Percentiles rank a stretch among this genome's conserved stretches.
Conservation (phyloP, 2,888 invertebrate genomes). For the Hofmannophila pseudospretella region DNA sequence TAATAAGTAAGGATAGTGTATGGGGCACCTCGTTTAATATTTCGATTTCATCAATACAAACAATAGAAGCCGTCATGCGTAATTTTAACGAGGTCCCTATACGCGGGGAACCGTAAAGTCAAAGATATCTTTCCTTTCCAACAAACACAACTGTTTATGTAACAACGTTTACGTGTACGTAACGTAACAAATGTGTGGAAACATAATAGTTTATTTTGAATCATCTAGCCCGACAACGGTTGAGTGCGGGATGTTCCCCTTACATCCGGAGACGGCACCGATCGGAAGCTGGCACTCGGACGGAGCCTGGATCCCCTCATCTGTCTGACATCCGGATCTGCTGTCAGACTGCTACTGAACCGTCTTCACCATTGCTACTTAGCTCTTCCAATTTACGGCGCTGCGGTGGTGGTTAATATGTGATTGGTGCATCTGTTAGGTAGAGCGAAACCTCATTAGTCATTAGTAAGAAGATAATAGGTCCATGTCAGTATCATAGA, state of each 20-base stretch:
- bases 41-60: background rate
- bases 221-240: slow-evolving; percentile 4
- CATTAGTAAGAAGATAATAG: too few relatives aligned
- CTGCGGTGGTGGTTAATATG: too few relatives aligned
- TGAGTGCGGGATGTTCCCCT: slow-evolving; percentile 7
- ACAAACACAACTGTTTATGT: background rate
- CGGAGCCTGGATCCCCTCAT: slow-evolving; percentile 24
- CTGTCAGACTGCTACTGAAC: slow-evolving; percentile 9
- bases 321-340: slow-evolving; percentile 24
- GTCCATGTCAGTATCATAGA: too few relatives aligned
- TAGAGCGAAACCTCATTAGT: too few relatives aligned
- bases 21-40: too few relatives aligned
- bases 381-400: background rate
- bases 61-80: background rate
- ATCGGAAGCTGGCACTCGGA: slow-evolving; percentile 24
- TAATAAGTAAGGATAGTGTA: too few relatives aligned
- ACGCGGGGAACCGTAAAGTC: too few relatives aligned
- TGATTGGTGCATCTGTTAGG: too few relatives aligned
- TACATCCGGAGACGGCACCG: slow-evolving; percentile 17
- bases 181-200: background rate
- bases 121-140: background rate
- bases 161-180: background rate
- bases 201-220: slow-evolving; percentile 1
- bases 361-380: background rate
- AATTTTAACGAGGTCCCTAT: background rate